phyloP scores from a whole-genome alignment of 1,140 invertebrate species.

The Trinorchestia longiramus region DNA sequence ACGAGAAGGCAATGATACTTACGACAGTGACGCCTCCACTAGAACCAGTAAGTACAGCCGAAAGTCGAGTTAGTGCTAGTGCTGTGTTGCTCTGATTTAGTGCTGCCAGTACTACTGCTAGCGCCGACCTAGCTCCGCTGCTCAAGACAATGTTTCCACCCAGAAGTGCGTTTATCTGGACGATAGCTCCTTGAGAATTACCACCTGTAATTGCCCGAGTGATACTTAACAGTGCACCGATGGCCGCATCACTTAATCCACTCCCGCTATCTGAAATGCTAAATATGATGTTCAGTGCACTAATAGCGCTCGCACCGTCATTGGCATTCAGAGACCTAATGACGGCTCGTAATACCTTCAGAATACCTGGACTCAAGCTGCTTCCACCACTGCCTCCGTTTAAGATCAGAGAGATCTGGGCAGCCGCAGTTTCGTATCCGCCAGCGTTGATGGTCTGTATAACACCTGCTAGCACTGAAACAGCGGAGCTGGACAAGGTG shows the following conservation, averaged over 20 bases:
- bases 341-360: not conserved
- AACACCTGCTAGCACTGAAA: not conserved
- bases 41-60: not conserved
- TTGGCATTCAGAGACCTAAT: not conserved
- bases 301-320: not conserved
- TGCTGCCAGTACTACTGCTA: not conserved
- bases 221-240: not conserved
- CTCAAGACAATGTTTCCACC: not conserved
- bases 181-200: not conserved
- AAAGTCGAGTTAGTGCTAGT: not conserved
- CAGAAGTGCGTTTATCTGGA: not conserved
- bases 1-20: not conserved
- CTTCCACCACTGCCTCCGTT: not conserved
- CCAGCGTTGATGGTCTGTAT: not conserved
- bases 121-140: not conserved
- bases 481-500: not conserved
- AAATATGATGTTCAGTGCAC: not conserved
- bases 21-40: not conserved
- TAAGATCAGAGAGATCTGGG: not conserved
- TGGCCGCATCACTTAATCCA: not conserved
- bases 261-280: not conserved
- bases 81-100: slow-evolving; percentile 1
- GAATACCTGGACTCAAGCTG: not conserved
- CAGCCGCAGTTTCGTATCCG: not conserved
- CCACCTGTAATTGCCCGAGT: not conserved